phyloP scores from a whole-genome alignment of 2,888 invertebrate species.

The Pedicia rivosa region DNA sequence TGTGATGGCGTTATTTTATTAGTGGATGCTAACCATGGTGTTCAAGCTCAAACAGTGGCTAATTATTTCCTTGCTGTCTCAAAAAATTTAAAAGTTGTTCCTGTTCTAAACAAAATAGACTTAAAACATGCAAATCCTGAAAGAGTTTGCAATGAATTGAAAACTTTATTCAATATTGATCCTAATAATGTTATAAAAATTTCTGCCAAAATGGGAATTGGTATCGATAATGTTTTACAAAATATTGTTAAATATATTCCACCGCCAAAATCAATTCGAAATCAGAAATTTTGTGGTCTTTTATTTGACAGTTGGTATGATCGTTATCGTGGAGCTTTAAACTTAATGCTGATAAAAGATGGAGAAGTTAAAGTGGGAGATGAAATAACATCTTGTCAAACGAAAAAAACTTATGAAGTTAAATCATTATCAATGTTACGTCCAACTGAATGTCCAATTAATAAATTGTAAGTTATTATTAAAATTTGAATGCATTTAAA shows the following conservation, averaged over 20 bases:
- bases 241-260: conserved; percentile 67
- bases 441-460: conserved; percentile 53
- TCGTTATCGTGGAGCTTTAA: conserved; percentile 65
- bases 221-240: conserved; percentile 60
- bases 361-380: conserved; percentile 61
- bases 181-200: conserved; percentile 55
- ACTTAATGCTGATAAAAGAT: conserved; percentile 60
- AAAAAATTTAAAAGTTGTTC: conserved; percentile 66
- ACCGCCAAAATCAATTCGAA: conserved; percentile 43
- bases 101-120: conserved; percentile 94
- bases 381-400: conserved; percentile 52
- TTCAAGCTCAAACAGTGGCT: conserved; percentile 96
- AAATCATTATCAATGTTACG: conserved; percentile 62
- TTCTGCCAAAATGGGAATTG: conserved; percentile 85
- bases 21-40: conserved; percentile 91
- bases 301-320: conserved; percentile 93
- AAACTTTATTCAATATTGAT: conserved; percentile 67
- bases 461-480: conserved; percentile 38
- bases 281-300: conserved; percentile 55
- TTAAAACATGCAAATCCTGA: conserved; percentile 81
- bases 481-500: conserved; percentile 7
- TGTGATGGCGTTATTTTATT: conserved; percentile 91
- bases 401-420: conserved; percentile 60
- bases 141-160: conserved; percentile 59
- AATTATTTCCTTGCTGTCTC: conserved; percentile 85